Base-by-base conservation (phyloP, 2,797 vertebrate genomes). In the Sebastes hubbsi region DNA sequence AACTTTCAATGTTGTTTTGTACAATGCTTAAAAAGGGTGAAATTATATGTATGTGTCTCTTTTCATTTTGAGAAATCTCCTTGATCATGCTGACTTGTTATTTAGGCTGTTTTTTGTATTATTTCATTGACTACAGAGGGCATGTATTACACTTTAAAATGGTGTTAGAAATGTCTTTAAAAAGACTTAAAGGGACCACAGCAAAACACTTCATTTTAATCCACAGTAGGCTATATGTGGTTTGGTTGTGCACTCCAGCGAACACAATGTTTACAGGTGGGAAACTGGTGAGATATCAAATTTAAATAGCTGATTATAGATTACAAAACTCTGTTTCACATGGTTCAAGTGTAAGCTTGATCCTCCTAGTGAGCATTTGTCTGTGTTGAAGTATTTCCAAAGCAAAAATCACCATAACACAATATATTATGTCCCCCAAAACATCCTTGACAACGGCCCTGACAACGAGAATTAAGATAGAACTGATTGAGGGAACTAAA, bases 361-460 rank as follows among this genome's bases (percentile, higher is more conserved):
- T 42, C 16, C 42, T 46, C 1, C 42, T 20, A 42, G 14, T 42
- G 38, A 42, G 38, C 14, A 42, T 42, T 42, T 7, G 16, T 46
- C 42, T 46, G 42, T 46, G 16, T 46, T 46, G 42, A 46, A 46
- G 16, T 0, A 46, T 46, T 46, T 46, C 42, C 42, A 20, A 46
- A 46, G 42, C 42, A 46, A 46, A 42, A 46, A 46, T 20, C 42
- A 2, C 8, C 7, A 20, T 46, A 46, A 46, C 42, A 46, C 42
- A 0, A 18, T 46, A 0, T 46, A 46, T 46, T n/a, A 9, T 77
- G 58, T 36, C 13, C 25, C n/a, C n/a, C 3, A 46, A 14, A 34
- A 8, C 9, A 11, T 11, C 16, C 52, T 5, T 4, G 5, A 66
- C 49, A 49, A n/a, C 1, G 0, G 22, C 5, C 2, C 14, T 5